Conservation (phyloP, 2,113 vertebrate species). For the Boulengeromyrus knoepffleri region DNA sequence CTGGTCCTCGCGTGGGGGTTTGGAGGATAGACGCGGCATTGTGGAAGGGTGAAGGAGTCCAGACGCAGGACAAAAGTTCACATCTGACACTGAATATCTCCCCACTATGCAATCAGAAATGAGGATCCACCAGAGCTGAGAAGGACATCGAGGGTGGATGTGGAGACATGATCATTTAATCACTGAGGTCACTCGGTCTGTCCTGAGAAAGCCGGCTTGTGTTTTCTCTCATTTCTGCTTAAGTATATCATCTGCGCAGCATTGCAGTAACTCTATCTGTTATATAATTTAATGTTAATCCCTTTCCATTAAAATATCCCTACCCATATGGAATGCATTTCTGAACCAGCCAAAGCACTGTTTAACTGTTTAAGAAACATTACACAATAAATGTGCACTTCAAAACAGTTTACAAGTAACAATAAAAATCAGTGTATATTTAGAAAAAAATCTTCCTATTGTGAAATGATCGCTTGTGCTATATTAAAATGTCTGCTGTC, state of each 20-base stretch:
- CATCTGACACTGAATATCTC: not conserved
- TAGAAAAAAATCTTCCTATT: not conserved
- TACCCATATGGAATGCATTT: not conserved
- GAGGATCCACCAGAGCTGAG: not conserved
- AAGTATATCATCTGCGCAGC: not conserved
- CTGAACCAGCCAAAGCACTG: not conserved
- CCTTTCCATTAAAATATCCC: not conserved
- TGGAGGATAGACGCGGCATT: not conserved
- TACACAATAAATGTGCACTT: not conserved
- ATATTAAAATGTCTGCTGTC: not conserved
- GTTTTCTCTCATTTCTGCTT: not conserved
- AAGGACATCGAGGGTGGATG: not conserved
- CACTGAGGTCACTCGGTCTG: not conserved
- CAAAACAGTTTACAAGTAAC: not conserved
- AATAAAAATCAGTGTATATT: not conserved
- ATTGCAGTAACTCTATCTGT: not conserved
- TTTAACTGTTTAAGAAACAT: not conserved
- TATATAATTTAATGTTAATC: not conserved
- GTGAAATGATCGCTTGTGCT: not conserved
- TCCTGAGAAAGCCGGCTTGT: not conserved
- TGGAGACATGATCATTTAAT: not conserved
- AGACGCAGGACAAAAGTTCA: conserved; percentile 23
- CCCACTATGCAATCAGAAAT: not conserved
- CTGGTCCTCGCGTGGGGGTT: not conserved
- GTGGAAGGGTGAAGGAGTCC: not conserved